A percentile compares a stretch with the other conserved stretches of the same genome.
Conservation (phyloP, 2,797 vertebrate species). For the Catamblyrhynchus diadema region DNA sequence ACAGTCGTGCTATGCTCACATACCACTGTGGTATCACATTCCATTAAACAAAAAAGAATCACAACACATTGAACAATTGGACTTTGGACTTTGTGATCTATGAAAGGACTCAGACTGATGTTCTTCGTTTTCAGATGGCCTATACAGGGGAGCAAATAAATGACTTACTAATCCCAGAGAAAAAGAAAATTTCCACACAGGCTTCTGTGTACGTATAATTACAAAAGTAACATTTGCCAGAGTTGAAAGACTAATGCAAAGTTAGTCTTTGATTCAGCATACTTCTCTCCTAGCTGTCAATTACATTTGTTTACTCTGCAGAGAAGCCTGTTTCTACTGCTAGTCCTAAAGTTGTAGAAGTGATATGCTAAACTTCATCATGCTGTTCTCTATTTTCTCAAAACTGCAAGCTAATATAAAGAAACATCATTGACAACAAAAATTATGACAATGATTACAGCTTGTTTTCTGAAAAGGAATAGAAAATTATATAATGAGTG, state of each 20-base stretch:
- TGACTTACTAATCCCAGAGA: background rate
- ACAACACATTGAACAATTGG: background rate
- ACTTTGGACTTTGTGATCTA: background rate
- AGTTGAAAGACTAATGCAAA: background rate
- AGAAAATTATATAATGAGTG: conserved; percentile 6
- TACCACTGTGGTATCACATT: background rate
- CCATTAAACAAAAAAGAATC: background rate
- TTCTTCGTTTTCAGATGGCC: background rate
- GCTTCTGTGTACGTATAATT: background rate
- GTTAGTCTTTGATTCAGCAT: background rate
- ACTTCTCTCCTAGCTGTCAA: background rate
- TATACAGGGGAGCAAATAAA: background rate
- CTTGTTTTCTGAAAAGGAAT: background rate
- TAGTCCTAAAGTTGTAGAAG: background rate
- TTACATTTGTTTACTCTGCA: background rate
- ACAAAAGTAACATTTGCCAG: background rate
- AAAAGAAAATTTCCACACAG: background rate
- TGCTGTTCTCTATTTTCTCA: background rate
- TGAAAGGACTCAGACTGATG: background rate
- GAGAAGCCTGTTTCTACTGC: background rate
- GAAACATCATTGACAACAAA: conserved; percentile 5
- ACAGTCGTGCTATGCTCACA: background rate
- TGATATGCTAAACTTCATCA: background rate
- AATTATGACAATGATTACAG: background rate
- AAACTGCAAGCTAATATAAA: background rate